Conservation (phyloP, 2,888 invertebrate species). For the Lepidocyrtinus sp. region DNA sequence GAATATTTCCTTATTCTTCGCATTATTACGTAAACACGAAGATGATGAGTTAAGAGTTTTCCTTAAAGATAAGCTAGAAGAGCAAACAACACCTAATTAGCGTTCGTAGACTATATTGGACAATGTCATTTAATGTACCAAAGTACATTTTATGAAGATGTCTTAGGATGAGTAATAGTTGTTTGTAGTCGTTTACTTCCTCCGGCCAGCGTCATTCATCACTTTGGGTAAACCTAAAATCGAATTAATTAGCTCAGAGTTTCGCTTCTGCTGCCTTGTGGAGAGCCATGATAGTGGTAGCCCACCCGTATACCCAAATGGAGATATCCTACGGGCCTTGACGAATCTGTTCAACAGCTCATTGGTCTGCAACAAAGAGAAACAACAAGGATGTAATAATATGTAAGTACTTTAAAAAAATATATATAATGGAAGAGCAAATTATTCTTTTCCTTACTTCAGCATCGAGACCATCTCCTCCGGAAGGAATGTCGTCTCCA, state of each 20-base stretch:
- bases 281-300: conserved; percentile 2
- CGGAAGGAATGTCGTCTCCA: background rate
- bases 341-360: conserved; percentile 43
- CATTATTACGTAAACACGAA: background rate
- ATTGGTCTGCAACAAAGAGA: conserved; percentile 29
- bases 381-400: background rate
- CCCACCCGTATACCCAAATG: conserved; percentile 60
- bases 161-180: background rate
- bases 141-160: background rate
- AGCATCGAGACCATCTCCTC: conserved; percentile 37
- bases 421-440: too few species aligned
- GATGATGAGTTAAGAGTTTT: background rate
- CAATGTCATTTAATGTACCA: too few species aligned
- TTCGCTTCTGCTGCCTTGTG: conserved; percentile 63
- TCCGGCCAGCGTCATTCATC: conserved; percentile 80
- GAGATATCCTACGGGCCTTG: conserved; percentile 50
- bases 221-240: conserved; percentile 83
- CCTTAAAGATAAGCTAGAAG: too few species aligned
- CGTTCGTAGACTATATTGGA: background rate
- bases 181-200: conserved; percentile 34
- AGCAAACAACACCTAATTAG: background rate
- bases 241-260: conserved; percentile 83
- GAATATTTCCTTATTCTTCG: background rate
- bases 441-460: conserved; percentile 19
- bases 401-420: too few species aligned